A percentile compares a stretch with the other conserved stretches of the same genome.
Evolutionary conservation across 1,140 invertebrate species (phyloP).

Genomic region (Drosophila willistoni): DNA sequence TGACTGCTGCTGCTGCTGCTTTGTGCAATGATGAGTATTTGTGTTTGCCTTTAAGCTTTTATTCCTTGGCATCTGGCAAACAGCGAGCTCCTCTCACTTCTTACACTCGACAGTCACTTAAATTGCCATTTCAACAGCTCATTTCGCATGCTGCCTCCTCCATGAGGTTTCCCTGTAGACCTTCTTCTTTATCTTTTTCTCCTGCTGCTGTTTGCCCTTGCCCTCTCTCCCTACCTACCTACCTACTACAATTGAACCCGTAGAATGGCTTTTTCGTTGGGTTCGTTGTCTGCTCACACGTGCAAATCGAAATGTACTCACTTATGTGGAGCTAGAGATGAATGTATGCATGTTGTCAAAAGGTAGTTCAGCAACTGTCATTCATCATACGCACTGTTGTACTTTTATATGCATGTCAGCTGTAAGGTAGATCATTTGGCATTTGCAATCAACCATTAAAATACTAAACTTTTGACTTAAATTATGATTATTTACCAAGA

Average conservation of each 20-base stretch:
- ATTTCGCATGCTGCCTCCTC: constrained; percentile 63
- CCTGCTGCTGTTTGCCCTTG: neutral
- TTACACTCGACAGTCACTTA: constrained; percentile 69
- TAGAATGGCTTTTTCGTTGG: constrained; percentile 26
- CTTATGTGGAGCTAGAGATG: neutral
- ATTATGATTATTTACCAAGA: no score
- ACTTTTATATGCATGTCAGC: constrained; percentile 11
- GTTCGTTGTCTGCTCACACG: constrained; percentile 67
- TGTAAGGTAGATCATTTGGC: neutral
- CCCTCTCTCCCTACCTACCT: no score
- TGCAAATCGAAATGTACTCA: constrained; percentile 58
- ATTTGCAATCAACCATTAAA: no score
- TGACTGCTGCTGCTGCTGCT: constrained; percentile 5
- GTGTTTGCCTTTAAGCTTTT: constrained; percentile 62
- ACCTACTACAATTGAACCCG: no score
- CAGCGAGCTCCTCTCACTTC: constrained; percentile 8
- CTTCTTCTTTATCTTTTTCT: constrained; percentile 20
- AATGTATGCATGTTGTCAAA: neutral
- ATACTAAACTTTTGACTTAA: neutral
- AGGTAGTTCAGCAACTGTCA: constrained; percentile 70
- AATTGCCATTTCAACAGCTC: constrained; percentile 80
- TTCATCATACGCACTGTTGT: constrained; percentile 77
- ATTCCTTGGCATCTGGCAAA: constrained; percentile 69
- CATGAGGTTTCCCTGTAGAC: constrained; percentile 4
- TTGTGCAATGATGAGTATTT: constrained; percentile 19